Base-by-base conservation (phyloP, 2,888 invertebrate genomes). In the Acrobasis consociella region DNA sequence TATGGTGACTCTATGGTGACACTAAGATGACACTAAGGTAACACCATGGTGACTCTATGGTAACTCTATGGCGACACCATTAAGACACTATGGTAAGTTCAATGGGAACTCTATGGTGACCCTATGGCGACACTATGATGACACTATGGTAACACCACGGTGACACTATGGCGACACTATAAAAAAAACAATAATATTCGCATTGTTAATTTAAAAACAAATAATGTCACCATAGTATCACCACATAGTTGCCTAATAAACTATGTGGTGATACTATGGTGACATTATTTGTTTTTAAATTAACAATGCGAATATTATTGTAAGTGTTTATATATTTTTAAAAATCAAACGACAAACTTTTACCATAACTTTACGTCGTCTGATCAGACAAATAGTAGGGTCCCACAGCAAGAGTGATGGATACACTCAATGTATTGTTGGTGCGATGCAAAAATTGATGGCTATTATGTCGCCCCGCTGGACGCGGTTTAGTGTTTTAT, bases 391-490 rank as follows among this genome's bases (percentile, higher is more conserved):
- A 61, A 59, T 69, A 64, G 78, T 79, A 75, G 58, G 67, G 67
- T 58, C 66, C 66, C 67, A 71, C 71, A 69, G 64, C 72, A 72
- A 75, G 76, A 75, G 77, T 82, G 82, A 85, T 81, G 80, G 80
- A 84, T 85, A 76, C 75, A 76, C 76, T 81, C 82, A 79, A 81
- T 80, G 81, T 74, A 73, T 74, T 63, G 72, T 65, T 72, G 70
- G 70, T 67, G 71, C 75, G 73, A 80, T 76, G 77, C 81, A 77
- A 82, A 81, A 82, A 80, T 82, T 76, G 78, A 82, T 80, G 75
- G 74, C 78, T 71, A 77, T 81, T 76, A 82, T 77, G 74, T 72
- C 73, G 55, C 52, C 31, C 52, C 11, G 52, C 17, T 39, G 39
- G 39, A 42, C 39, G 39, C 69, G 71, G 63, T 71, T 77, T 79